Conservation (phyloP, 2,888 invertebrate species). For the Epistrophe eligans region DNA sequence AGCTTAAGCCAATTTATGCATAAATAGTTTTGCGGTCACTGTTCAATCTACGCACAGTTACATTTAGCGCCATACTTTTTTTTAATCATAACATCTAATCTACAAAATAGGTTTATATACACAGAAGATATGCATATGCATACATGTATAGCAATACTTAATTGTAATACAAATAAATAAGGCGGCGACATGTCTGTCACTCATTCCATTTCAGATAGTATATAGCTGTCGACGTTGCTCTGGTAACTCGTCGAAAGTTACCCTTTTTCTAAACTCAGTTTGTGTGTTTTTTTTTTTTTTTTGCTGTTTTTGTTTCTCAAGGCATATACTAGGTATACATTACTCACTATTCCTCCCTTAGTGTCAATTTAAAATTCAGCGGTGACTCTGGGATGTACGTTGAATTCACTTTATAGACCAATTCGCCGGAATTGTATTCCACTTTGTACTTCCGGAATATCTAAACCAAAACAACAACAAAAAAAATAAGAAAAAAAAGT, state of each 20-base stretch:
- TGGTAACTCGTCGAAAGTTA: neutral
- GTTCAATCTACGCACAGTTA: constrained; percentile 49
- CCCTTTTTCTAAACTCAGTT: neutral
- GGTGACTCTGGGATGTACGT: constrained; percentile 90
- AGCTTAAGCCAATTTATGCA: constrained; percentile 37
- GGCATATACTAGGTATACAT: neutral
- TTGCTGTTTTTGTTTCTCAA: neutral
- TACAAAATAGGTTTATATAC: neutral
- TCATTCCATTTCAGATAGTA: neutral
- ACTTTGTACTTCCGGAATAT: constrained; percentile 89
- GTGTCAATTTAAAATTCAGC: constrained; percentile 87
- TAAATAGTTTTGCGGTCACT: constrained; percentile 41
- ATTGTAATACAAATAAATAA: constrained; percentile 32
- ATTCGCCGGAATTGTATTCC: constrained; percentile 87
- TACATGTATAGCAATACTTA: neutral
- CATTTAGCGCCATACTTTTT: constrained; percentile 25
- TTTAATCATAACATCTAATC: neutral
- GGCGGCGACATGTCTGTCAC: constrained; percentile 44
- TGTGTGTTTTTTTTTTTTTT: neutral
- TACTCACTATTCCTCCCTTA: constrained; percentile 80
- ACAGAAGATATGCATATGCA: neutral
- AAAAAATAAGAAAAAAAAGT: neutral
- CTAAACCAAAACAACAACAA: constrained; percentile 82
- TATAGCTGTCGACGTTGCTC: neutral
- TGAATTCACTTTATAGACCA: constrained; percentile 89